These are phyloP conservation scores for Archilochus colubris DNA, from an alignment of 2,113 vertebrate genomes.

Conservation along the genomic window DNA sequence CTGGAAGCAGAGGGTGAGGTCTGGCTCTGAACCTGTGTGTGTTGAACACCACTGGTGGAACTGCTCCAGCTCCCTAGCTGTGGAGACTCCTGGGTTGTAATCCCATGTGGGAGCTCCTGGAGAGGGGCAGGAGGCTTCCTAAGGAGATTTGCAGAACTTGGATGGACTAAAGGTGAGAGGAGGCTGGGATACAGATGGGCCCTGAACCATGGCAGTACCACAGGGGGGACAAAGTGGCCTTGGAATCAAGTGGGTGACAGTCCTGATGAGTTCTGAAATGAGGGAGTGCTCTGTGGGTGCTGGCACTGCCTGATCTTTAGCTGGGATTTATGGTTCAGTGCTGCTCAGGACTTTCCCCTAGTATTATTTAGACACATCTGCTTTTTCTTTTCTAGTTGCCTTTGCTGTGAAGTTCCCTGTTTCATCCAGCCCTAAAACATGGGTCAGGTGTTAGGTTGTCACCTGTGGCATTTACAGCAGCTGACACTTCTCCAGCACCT, in stretches of 20 bases:
- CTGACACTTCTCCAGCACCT: background rate
- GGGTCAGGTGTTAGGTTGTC: accelerated
- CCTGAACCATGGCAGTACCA: accelerated
- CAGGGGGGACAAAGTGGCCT: background rate
- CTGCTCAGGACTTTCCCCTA: background rate
- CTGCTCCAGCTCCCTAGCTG: background rate
- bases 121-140: accelerated
- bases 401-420: background rate
- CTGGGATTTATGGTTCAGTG: accelerated
- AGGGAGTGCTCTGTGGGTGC: accelerated
- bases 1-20: background rate
- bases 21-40: accelerated
- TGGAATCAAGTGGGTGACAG: background rate
- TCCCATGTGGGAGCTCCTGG: background rate
- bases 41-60: background rate
- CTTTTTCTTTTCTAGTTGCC: background rate
- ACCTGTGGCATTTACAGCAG: background rate
- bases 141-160: background rate
- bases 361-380: background rate
- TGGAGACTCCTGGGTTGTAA: background rate
- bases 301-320: accelerated
- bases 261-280: background rate
- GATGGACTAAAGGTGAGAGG: accelerated
- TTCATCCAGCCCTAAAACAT: accelerated
- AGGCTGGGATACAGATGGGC: background rate